Evolutionary conservation across 1,140 invertebrate genomes (phyloP).

Genomic region (Atta cephalotes): DNA sequence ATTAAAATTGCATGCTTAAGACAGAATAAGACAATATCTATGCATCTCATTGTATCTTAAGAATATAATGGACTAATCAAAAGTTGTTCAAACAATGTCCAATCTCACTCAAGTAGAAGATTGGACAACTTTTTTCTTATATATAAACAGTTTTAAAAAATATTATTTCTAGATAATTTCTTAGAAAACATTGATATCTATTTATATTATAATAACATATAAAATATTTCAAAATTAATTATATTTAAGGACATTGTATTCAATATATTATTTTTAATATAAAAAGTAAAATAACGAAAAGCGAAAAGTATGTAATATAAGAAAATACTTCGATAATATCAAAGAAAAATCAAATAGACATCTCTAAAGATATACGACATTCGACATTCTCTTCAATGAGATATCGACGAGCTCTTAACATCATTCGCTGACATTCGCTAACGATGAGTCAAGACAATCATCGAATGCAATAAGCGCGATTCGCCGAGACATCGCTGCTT

Average conservation of each 20-base stretch:
- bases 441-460: slow-evolving; percentile 70
- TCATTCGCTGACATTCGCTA: slow-evolving; percentile 65
- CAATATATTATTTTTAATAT: neutral
- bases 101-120: too few species aligned
- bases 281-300: slow-evolving; percentile 5
- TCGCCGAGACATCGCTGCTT: slow-evolving; percentile 56
- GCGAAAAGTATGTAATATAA: neutral
- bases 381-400: slow-evolving; percentile 42
- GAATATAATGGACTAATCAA: too few species aligned
- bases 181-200: too few species aligned
- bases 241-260: neutral
- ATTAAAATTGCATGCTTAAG: neutral
- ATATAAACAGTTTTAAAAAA: neutral
- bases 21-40: too few species aligned
- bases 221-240: neutral
- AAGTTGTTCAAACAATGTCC: too few species aligned
- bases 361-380: neutral
- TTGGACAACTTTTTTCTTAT: too few species aligned
- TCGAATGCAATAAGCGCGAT: slow-evolving; percentile 63
- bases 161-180: neutral
- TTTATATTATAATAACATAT: too few species aligned
- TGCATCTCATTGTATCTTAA: too few species aligned
- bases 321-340: neutral
- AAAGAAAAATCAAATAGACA: neutral
- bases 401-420: slow-evolving; percentile 51